Conservation (phyloP, 2,888 invertebrate species). For the Arctia plantaginis region DNA sequence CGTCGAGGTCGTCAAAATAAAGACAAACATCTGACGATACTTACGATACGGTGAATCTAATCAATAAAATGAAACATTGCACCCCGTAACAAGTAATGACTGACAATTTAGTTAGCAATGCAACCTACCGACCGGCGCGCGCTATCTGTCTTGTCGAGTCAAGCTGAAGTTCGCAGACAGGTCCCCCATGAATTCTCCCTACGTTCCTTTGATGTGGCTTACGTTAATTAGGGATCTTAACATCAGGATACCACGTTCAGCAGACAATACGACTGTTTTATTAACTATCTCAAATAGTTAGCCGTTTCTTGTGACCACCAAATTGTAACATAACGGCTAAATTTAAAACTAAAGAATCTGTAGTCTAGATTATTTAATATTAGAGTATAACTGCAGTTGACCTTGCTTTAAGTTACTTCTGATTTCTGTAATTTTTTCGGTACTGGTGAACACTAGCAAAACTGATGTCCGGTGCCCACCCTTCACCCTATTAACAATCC, state of each 20-base stretch:
- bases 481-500: constrained; percentile 46
- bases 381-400: constrained; percentile 56
- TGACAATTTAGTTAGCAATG: constrained; percentile 45
- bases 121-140: constrained; percentile 45
- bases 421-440: constrained; percentile 70
- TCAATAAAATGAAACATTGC: constrained; percentile 11
- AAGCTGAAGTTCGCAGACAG: constrained; percentile 69
- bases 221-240: constrained; percentile 62
- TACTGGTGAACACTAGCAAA: constrained; percentile 60
- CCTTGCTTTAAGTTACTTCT: constrained; percentile 62
- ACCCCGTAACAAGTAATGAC: constrained; percentile 25
- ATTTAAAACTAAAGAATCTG: constrained; percentile 15
- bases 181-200: constrained; percentile 59
- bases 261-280: constrained; percentile 51
- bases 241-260: constrained; percentile 50
- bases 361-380: constrained; percentile 52
- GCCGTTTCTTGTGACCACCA: constrained; percentile 9
- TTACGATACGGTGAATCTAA: background rate
- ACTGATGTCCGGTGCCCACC: constrained; percentile 58
- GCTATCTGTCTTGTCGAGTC: constrained; percentile 65
- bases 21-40: no score
- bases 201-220: constrained; percentile 58
- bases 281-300: constrained; percentile 51
- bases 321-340: constrained; percentile 15
- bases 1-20: constrained; percentile 12